Percentiles rank a stretch among this genome's conserved stretches.
Evolutionary conservation across 1,140 invertebrate genomes (phyloP).

Genomic region (Drosophila pectinifera): DNA sequence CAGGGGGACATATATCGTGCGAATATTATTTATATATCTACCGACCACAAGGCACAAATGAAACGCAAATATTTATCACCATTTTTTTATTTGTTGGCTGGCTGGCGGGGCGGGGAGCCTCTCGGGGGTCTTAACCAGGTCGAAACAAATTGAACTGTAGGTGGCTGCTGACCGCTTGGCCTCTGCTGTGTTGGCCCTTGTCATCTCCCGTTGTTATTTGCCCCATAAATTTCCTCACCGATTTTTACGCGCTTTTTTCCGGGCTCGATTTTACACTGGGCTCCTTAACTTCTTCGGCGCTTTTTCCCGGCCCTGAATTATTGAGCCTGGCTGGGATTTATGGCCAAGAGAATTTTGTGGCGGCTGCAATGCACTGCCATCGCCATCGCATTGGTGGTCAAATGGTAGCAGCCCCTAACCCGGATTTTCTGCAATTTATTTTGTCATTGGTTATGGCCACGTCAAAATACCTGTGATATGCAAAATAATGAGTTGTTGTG

Average conservation of each 20-base stretch:
- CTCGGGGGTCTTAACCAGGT: conserved; percentile 52
- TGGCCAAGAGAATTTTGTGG: conserved; percentile 51
- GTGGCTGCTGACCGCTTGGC: conserved; percentile 69
- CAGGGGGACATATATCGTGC: conserved; percentile 82
- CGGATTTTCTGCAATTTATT: conserved; percentile 78
- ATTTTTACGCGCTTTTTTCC: conserved; percentile 73
- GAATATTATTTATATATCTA: conserved; percentile 79
- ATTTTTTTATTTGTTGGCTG: conserved; percentile 33
- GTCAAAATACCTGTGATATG: conserved; percentile 83
- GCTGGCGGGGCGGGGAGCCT: not conserved
- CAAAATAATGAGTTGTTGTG: conserved; percentile 80
- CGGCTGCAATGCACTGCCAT: conserved; percentile 3
- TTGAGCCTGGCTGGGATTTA: conserved; percentile 75
- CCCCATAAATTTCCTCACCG: conserved; percentile 79
- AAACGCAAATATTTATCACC: conserved; percentile 79
- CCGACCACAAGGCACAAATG: conserved; percentile 64
- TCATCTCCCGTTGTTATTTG: conserved; percentile 83
- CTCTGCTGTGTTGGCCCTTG: conserved; percentile 78
- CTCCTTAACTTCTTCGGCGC: conserved; percentile 29
- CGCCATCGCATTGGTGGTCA: conserved; percentile 32
- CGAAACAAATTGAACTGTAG: conserved; percentile 82
- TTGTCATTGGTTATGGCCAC: conserved; percentile 76
- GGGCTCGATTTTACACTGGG: conserved; percentile 44
- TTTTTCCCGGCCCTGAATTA: conserved; percentile 61
- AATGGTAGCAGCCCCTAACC: conserved; percentile 55